These are phyloP conservation scores for Pelusios castaneus DNA, from an alignment of 2,113 vertebrate species.

Conservation along the genomic window DNA sequence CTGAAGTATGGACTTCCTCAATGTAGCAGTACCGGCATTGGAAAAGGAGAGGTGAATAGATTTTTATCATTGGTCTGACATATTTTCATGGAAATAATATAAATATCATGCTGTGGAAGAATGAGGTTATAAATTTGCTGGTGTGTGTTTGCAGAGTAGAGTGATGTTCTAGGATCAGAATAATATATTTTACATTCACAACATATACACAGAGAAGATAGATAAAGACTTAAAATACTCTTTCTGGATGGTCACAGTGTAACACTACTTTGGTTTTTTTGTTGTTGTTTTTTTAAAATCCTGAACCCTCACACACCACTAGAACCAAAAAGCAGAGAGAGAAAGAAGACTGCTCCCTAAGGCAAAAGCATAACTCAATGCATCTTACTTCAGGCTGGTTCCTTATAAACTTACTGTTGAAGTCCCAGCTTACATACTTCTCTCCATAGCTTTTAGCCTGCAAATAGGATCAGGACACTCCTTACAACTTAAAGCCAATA, in stretches of 20 bases:
- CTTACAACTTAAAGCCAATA: not conserved
- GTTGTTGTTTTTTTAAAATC: too few relatives aligned
- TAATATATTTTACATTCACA: not conserved
- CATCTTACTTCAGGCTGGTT: not conserved
- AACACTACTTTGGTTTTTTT: too few relatives aligned
- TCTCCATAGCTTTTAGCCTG: not conserved
- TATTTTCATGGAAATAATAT: not conserved
- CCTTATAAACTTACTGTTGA: not conserved
- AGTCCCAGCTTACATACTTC: not conserved
- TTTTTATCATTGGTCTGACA: not conserved
- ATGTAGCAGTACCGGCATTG: not conserved
- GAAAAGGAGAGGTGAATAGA: not conserved
- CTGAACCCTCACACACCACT: not conserved
- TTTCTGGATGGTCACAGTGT: not conserved
- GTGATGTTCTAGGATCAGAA: not conserved
- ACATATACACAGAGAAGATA: not conserved
- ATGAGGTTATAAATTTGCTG: not conserved
- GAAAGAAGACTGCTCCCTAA: not conserved
- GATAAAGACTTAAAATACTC: not conserved
- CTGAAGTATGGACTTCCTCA: not conserved
- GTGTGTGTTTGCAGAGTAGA: not conserved
- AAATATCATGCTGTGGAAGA: not conserved
- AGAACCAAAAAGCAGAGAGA: not conserved
- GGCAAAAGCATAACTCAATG: not conserved
- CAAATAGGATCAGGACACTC: not conserved